Conservation (phyloP, 2,113 vertebrate genomes). For the Pomatostomus ruficeps region DNA sequence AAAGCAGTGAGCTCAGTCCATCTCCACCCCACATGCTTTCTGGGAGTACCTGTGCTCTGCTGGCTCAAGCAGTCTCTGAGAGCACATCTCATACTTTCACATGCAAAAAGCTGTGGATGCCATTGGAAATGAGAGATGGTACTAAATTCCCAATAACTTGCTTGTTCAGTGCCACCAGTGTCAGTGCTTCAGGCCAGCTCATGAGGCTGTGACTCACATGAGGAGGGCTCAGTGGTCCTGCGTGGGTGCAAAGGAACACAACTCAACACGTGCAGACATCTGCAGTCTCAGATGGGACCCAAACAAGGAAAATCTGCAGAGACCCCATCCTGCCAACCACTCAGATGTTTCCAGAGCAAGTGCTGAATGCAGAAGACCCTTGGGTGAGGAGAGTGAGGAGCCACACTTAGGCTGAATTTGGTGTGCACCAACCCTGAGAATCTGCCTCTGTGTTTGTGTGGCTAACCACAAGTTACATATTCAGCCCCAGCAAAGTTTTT, state of each 20-base stretch:
- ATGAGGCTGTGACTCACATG: neutral
- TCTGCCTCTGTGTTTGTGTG: neutral
- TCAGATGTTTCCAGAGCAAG: neutral
- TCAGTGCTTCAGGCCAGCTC: neutral
- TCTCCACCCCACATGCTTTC: fast-evolving
- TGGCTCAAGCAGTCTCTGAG: neutral
- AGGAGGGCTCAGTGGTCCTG: neutral
- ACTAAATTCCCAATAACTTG: neutral
- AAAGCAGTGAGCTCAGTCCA: neutral
- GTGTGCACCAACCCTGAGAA: neutral
- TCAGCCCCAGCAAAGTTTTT: neutral
- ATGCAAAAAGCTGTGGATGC: neutral
- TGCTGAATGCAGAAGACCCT: neutral
- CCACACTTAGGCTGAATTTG: neutral
- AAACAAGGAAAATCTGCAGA: neutral
- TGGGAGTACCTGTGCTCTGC: neutral
- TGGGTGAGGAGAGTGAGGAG: neutral
- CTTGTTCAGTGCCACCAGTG: neutral
- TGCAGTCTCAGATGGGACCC: neutral
- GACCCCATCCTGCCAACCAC: neutral
- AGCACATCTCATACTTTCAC: neutral
- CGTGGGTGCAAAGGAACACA: neutral
- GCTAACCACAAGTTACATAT: neutral
- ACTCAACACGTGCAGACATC: neutral
- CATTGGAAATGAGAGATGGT: neutral